Evolutionary conservation across 1,140 invertebrate species (phyloP), one percentile per base, ranked within the genome.

Genomic region (Ceratosolen fusciceps): DNA sequence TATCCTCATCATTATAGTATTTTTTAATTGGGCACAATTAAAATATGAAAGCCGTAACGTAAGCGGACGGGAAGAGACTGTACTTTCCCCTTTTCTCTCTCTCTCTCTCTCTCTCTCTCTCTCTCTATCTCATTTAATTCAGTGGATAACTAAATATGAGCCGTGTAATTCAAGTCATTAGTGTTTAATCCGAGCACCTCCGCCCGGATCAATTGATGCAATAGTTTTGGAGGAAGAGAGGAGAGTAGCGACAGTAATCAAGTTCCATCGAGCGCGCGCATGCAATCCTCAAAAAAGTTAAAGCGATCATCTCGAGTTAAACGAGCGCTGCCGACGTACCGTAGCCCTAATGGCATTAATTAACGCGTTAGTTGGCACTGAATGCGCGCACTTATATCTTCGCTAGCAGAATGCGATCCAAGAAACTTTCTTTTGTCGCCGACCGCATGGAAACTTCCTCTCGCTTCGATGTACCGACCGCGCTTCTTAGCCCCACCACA

Each of bases 281-380:
- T 60, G 58, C 26, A 26, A 60, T 31, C 58, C 29, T 24, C 12
- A 34, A 34, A 58, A 60, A 60, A 60, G 31, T 16, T 16, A 60
- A 31, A 60, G 10, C 26, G 29, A 60, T 9, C 26, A 16, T 60
- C 14, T 31, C 29, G 12, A 60, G 29, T 60, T 60, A 60, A 60
- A 60, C 26, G 58, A 29, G 26, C 58, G 26, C 58, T 67, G 34
- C 34, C 58, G 26, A 24, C 39, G 34, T 21, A 31, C 37, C 62
- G 19, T 39, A 31, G 26, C 19, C 49, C 68, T 72, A 74, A 58
- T 72, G 54, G 21, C 29, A 65, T 67, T 65, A 56, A 74, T 65
- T 39, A 49, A 26, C 29, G 65, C 54, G n/a, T 39, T 26, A 70
- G 24, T 70, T 47, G 62, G 37, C n/a, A 7, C n/a, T n/a, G 19